Evolutionary conservation across 2,113 vertebrate species (phyloP).

Genomic region (Grammomys surdaster): DNA sequence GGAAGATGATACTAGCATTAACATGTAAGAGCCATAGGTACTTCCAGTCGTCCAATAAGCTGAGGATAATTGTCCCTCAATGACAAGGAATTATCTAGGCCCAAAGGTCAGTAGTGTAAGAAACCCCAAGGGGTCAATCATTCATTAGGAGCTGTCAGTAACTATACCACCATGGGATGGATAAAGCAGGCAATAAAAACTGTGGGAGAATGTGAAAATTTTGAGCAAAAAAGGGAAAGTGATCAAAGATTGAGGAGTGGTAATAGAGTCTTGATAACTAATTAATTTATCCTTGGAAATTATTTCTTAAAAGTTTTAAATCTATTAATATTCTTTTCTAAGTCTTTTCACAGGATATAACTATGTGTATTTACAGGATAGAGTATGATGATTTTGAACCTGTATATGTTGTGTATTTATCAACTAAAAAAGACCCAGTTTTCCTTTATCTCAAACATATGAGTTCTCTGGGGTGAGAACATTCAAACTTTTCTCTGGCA

Average conservation of each 20-base stretch:
- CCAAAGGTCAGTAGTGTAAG: neutral
- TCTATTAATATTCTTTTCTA: neutral
- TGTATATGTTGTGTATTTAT: neutral
- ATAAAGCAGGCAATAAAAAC: neutral
- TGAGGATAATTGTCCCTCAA: rapidly evolving
- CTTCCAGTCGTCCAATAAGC: neutral
- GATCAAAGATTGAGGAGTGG: neutral
- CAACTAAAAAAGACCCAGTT: neutral
- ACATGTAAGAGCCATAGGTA: neutral
- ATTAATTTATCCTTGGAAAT: neutral
- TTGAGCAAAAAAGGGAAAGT: neutral
- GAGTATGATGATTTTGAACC: neutral
- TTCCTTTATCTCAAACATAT: neutral
- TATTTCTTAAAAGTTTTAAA: neutral
- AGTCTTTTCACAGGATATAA: neutral
- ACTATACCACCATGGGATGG: neutral
- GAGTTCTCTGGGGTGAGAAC: neutral
- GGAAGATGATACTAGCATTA: neutral
- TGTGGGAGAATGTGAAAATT: neutral
- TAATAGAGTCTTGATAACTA: neutral
- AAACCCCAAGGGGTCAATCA: neutral
- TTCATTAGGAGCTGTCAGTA: neutral
- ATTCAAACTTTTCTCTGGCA: neutral
- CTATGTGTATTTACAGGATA: neutral
- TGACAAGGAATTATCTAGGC: neutral